Base-by-base conservation (phyloP, 2,888 invertebrate genomes). In the Ptilodon capucinus region DNA sequence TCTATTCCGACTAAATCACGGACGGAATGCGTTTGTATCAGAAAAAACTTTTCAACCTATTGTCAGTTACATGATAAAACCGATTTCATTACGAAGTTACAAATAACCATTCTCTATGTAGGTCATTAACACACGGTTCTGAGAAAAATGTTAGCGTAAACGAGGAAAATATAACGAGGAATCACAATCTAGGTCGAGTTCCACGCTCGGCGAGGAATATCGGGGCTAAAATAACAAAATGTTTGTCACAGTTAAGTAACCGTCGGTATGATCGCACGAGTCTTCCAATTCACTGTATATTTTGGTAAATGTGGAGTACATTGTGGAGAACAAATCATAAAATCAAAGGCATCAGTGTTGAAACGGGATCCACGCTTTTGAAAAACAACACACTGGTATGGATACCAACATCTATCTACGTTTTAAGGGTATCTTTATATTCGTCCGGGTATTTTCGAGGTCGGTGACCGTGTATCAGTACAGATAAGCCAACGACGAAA, bases 51-150 rank as follows among this genome's bases (percentile, higher is more conserved):
- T 23, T 40, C 40, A 13, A 6, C 19, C 19, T 4, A 36, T 36
- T 36, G 18, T 19, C 19, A 18, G 16, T 35, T 17, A 17, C 17
- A 35, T 19, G 19, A 36, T 19, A n/a, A 19, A 16, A 11, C 19
- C 9, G 4, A 18, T 13, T 7, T 16, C 14, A 40, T 14, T n/a
- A 51, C 51, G 49, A 41, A 54, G 56, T 64, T 57, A 67, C 57
- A 50, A 57, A 54, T 54, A 64, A 56, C 48, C 55, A 35, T 49
- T 58, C 45, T 51, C 50, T 65, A 79, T 79, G 75, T 86, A 66
- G 88, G 89, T 90, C 89, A 89, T 86, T 87, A 86, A 83, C 88
- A 81, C 73, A 73, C 64, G 62, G 73, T 71, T 78, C 79, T 72
- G 79, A 76, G 84, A 83, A 84, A 72, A 75, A 71, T 40, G 56